Conservation (phyloP, 2,888 invertebrate species). For the Lasioglossum figueresi region DNA sequence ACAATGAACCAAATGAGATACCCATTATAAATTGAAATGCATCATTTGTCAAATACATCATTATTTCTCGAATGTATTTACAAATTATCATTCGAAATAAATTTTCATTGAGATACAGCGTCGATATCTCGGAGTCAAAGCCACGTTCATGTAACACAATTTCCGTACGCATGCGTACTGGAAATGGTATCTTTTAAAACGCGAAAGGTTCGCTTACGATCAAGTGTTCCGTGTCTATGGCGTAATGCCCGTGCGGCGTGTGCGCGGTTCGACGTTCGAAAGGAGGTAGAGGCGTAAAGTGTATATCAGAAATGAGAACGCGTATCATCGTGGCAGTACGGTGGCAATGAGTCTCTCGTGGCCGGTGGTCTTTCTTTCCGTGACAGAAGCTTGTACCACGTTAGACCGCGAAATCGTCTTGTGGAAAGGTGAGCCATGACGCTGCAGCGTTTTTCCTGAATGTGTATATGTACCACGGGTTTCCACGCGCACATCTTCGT, state of each 20-base stretch:
- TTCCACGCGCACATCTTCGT: conserved; percentile 29
- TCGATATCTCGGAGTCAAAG: background rate
- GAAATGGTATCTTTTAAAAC: background rate
- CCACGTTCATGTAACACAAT: background rate
- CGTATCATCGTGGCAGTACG: conserved; percentile 56
- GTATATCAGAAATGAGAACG: conserved; percentile 52
- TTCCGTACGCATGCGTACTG: background rate
- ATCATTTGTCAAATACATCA: too few species aligned
- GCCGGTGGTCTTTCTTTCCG: conserved; percentile 28
- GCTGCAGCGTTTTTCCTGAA: conserved; percentile 23
- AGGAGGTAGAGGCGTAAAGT: conserved; percentile 50
- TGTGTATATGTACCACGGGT: conserved; percentile 27
- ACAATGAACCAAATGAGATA: too few species aligned
- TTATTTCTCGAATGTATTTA: too few species aligned
- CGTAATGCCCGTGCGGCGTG: conserved; percentile 70
- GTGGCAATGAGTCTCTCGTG: conserved; percentile 58
- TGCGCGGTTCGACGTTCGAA: conserved; percentile 70
- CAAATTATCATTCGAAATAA: too few species aligned
- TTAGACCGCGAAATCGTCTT: conserved; percentile 18
- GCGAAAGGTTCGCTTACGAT: background rate
- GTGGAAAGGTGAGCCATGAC: conserved; percentile 54
- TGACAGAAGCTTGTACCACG: conserved; percentile 25
- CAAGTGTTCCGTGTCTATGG: conserved; percentile 39
- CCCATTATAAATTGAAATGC: too few species aligned
- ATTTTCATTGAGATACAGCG: background rate